Percentiles rank a stretch among this genome's conserved stretches.
phyloP scores from a whole-genome alignment of 1,140 invertebrate genomes.

The Platyura marginata region DNA sequence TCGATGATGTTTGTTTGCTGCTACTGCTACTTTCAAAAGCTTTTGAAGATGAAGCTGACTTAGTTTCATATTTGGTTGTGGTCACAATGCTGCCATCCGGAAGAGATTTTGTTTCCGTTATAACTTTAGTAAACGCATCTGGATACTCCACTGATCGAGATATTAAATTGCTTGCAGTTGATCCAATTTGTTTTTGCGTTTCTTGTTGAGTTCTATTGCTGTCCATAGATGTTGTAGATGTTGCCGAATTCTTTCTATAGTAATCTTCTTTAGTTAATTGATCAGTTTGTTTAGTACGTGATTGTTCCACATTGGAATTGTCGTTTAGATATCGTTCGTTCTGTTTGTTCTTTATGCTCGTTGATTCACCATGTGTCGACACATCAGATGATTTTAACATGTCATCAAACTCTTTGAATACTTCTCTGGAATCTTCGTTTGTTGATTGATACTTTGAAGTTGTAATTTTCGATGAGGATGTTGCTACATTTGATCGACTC shows the following conservation, averaged over 20 bases:
- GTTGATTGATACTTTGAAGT: not conserved
- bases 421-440: not conserved
- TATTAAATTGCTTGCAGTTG: constrained; percentile 24
- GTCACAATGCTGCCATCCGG: constrained; percentile 41
- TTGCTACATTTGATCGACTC: constrained; percentile 18
- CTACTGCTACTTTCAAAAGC: not conserved
- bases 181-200: constrained; percentile 19
- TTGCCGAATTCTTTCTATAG: constrained; percentile 2
- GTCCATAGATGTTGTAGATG: constrained; percentile 10
- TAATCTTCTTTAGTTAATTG: not conserved
- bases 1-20: not conserved
- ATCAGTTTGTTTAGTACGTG: not conserved
- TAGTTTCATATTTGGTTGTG: constrained; percentile 39
- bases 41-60: constrained; percentile 7
- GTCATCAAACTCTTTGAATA: not conserved
- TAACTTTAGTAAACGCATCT: constrained; percentile 39
- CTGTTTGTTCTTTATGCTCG: not conserved
- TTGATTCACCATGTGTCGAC: not conserved
- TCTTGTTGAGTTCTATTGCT: constrained; percentile 12
- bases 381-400: not conserved
- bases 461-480: constrained; percentile 10
- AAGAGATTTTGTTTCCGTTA: constrained; percentile 38
- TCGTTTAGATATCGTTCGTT: not conserved
- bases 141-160: constrained; percentile 36
- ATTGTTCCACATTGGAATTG: not conserved